phyloP scores from a whole-genome alignment of 2,113 vertebrate species.

The Cyphomyrus discorhynchus region DNA sequence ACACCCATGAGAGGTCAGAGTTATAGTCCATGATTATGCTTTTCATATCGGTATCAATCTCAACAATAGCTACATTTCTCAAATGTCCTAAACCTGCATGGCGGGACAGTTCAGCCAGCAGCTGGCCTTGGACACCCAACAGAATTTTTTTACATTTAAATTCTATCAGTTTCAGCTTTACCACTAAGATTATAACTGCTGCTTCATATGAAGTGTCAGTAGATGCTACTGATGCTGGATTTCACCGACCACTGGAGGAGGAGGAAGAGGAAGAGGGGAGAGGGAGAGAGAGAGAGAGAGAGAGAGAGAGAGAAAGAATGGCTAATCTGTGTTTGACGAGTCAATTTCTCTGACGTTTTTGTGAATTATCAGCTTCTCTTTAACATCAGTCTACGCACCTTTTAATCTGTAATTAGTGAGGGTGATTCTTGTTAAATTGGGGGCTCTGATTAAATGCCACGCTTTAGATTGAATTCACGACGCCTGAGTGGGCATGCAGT shows the following conservation, averaged over 20 bases:
- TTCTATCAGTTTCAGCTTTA: background rate
- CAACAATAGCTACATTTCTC: background rate
- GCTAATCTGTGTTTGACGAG: background rate
- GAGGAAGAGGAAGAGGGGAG: background rate
- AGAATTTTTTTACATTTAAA: background rate
- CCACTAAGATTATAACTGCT: background rate
- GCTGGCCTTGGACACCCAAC: background rate
- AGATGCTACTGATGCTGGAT: background rate
- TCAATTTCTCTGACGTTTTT: background rate
- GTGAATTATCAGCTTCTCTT: background rate
- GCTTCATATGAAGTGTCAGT: background rate
- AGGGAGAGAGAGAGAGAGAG: too few species aligned
- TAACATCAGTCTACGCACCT: background rate
- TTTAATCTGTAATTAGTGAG: background rate
- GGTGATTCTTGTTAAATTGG: conserved; percentile 7
- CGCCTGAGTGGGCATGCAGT: background rate
- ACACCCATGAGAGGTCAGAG: background rate
- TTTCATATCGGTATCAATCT: background rate
- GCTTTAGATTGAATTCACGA: background rate
- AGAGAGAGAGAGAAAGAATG: too few species aligned
- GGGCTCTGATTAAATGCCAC: background rate
- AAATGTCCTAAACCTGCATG: background rate
- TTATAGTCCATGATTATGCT: background rate
- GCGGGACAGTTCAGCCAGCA: background rate
- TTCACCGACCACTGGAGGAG: background rate